Percentiles rank a stretch among this genome's conserved stretches.
phyloP scores from a whole-genome alignment of 1,140 invertebrate genomes.

The Vanessa tameamea region DNA sequence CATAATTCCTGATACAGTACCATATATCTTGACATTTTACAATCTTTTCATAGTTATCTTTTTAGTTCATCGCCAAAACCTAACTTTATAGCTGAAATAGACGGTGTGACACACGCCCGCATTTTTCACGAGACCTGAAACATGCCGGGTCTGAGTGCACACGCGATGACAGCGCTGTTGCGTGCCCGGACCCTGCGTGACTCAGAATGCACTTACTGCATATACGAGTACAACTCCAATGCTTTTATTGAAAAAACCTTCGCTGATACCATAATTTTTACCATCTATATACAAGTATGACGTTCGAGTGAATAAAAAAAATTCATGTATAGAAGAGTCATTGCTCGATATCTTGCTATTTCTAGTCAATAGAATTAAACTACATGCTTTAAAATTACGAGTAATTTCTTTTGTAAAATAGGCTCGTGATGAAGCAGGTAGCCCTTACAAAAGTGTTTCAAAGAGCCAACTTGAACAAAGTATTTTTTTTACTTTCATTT shows the following conservation, averaged over 20 bases:
- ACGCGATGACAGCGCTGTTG: slow-evolving; percentile 34
- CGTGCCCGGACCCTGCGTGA: slow-evolving; percentile 33
- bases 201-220: slow-evolving; percentile 35
- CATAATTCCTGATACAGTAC: too few species aligned
- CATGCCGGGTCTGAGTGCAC: slow-evolving; percentile 18
- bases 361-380: too few species aligned
- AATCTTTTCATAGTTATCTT: slow-evolving; percentile 12
- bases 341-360: too few species aligned
- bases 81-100: slow-evolving; percentile 17
- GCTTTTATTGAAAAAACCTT: slow-evolving; percentile 35
- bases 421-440: too few species aligned
- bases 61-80: slow-evolving; percentile 31
- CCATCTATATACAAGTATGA: slow-evolving; percentile 2
- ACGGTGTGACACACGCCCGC: slow-evolving; percentile 19
- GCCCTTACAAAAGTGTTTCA: too few species aligned
- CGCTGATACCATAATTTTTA: slow-evolving; percentile 16
- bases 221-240: slow-evolving; percentile 24
- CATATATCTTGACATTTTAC: too few species aligned
- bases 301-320: neutral
- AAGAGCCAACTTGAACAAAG: too few species aligned
- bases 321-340: neutral
- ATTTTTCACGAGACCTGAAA: slow-evolving; percentile 39
- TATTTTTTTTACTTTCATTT: too few species aligned
- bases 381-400: too few species aligned
- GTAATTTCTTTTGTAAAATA: too few species aligned